Conservation (phyloP, 37 sponge, comb jelly and placozoan species). For the Dysidea cf. avara region DNA sequence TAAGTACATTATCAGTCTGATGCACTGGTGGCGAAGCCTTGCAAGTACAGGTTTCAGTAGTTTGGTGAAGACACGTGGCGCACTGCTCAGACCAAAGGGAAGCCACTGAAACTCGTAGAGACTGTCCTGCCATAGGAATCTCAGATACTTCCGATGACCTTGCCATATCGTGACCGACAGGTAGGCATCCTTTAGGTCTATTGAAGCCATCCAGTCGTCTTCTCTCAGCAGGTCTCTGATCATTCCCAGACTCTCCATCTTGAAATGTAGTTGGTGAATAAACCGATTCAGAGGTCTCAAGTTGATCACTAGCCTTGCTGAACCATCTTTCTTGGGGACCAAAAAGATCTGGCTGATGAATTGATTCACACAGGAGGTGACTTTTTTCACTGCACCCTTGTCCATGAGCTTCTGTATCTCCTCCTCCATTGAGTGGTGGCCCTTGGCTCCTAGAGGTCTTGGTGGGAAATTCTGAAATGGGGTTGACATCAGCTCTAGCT, state of each 20-base stretch:
- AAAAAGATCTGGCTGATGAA: conserved; percentile 7
- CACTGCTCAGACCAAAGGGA: conserved; percentile 20
- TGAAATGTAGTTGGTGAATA: not conserved
- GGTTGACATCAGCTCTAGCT: not conserved
- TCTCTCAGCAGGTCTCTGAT: not conserved
- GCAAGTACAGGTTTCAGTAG: conserved; percentile 9
- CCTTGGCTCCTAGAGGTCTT: no score
- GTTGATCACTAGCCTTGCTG: no score
- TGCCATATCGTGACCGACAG: not conserved
- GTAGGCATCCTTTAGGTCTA: conserved; percentile 4
- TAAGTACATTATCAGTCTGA: conserved; percentile 1
- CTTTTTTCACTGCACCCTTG: no score
- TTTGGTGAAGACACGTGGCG: conserved; percentile 19
- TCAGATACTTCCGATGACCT: not conserved
- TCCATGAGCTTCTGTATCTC: no score
- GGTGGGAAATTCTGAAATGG: not conserved
- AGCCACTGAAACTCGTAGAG: not conserved
- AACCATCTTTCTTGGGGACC: no score
- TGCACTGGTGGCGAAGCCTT: not conserved
- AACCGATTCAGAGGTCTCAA: no score
- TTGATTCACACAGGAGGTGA: no score
- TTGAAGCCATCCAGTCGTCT: conserved; percentile 1
- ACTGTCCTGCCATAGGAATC: no score
- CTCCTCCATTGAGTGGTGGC: no score
- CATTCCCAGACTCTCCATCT: no score